Evolutionary conservation across 2,113 vertebrate genomes (phyloP).

Genomic region (Pterophyllum scalare): DNA sequence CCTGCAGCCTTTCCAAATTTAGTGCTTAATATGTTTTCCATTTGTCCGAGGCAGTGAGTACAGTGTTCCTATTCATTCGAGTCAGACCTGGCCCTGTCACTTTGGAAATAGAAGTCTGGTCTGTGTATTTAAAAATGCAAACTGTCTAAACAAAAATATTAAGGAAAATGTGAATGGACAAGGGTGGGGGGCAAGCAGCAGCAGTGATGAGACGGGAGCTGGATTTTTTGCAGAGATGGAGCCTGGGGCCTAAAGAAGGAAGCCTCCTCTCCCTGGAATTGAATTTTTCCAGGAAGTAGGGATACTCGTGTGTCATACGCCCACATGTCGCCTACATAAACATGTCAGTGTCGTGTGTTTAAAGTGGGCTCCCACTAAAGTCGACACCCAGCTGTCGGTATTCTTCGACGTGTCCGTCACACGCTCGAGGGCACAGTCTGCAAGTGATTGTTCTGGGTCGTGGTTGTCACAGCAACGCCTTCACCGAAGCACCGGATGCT

Average conservation of each 20-base stretch:
- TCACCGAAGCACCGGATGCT: not conserved
- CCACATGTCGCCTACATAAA: too few relatives aligned
- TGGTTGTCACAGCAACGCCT: slow-evolving; percentile 5
- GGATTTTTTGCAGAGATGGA: slow-evolving; percentile 3
- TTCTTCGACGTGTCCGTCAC: not conserved
- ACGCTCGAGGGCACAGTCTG: not conserved
- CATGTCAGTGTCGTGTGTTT: not conserved
- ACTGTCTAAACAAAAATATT: not conserved
- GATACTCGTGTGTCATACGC: not conserved
- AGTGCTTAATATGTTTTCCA: not conserved
- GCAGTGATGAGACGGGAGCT: not conserved
- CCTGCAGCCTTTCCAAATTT: slow-evolving; percentile 9
- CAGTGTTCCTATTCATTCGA: not conserved
- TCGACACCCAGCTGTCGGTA: slow-evolving; percentile 25
- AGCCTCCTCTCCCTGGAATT: not conserved
- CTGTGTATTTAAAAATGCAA: not conserved
- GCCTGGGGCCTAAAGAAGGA: slow-evolving; percentile 31
- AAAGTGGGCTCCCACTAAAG: not conserved
- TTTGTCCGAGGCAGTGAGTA: not conserved
- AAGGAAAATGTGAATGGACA: not conserved
- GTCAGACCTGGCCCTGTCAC: not conserved
- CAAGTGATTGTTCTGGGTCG: not conserved
- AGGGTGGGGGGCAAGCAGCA: not conserved
- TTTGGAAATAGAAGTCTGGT: not conserved
- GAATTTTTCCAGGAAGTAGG: slow-evolving; percentile 48